Percentiles rank a stretch among this genome's conserved stretches.
phyloP scores from a whole-genome alignment of 2,113 vertebrate species.

The Ceyx margarethae region DNA sequence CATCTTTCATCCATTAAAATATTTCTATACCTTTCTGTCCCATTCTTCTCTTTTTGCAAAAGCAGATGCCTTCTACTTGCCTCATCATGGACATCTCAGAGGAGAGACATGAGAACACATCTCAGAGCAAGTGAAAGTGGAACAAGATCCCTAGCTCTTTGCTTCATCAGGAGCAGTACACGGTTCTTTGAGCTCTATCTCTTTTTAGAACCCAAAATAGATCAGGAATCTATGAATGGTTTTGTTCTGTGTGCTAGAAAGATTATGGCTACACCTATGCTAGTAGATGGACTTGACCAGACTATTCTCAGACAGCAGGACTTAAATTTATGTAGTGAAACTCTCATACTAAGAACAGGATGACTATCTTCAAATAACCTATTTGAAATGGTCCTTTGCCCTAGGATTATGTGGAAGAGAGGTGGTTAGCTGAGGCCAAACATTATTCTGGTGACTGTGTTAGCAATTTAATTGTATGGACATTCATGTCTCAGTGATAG shows the following conservation, averaged over 20 bases:
- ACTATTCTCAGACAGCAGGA: not conserved
- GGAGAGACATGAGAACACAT: not conserved
- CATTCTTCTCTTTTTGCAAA: not conserved
- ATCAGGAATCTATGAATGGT: not conserved
- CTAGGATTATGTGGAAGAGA: not conserved
- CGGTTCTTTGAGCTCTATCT: not conserved
- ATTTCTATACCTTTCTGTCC: not conserved
- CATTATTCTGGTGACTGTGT: not conserved
- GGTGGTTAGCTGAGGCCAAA: not conserved
- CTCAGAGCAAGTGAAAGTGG: not conserved
- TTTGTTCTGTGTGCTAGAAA: not conserved
- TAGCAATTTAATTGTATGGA: conserved; percentile 24
- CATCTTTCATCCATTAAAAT: not conserved
- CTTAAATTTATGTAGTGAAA: not conserved
- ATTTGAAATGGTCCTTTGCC: not conserved
- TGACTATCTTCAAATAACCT: not conserved
- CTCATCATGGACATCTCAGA: not conserved
- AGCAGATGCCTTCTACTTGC: not conserved
- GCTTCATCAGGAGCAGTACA: not conserved
- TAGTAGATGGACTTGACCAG: not conserved
- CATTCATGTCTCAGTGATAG: conserved; percentile 7
- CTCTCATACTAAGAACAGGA: not conserved
- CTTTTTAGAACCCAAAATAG: not conserved
- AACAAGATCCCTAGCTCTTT: not conserved
- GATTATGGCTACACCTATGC: not conserved